Percentiles rank a stretch among this genome's conserved stretches.
Conservation (phyloP, 2,797 vertebrate species). For the Anguilla marmorata region DNA sequence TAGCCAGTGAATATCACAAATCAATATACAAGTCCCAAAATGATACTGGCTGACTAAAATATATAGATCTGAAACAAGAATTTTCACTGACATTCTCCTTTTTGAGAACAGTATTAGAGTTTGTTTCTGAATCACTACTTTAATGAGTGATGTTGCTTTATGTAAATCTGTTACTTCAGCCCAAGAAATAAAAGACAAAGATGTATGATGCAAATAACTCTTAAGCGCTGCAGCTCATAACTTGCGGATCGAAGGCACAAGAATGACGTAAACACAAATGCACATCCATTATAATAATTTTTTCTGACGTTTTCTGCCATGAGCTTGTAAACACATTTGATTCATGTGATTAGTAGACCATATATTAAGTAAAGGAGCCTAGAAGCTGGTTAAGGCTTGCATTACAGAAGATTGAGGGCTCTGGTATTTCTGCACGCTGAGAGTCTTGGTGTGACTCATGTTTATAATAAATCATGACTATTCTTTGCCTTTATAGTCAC, state of each 20-base stretch:
- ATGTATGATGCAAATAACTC: not conserved
- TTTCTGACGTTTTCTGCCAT: not conserved
- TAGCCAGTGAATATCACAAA: not conserved
- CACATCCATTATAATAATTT: not conserved
- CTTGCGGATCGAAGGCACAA: not conserved
- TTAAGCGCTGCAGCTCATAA: not conserved
- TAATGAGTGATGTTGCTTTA: not conserved
- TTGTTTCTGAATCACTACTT: not conserved
- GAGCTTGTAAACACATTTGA: not conserved
- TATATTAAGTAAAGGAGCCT: not conserved
- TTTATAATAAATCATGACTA: not conserved
- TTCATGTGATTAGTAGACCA: constrained; percentile 13
- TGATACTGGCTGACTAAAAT: not conserved
- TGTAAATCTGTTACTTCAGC: not conserved
- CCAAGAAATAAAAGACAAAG: not conserved
- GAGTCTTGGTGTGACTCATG: constrained; percentile 2
- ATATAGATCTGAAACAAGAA: not conserved
- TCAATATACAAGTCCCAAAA: not conserved
- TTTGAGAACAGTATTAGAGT: not conserved
- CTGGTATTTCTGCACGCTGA: not conserved
- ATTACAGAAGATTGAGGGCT: constrained; percentile 1
- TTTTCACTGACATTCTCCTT: not conserved
- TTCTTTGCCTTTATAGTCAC: not conserved
- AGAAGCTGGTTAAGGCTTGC: constrained; percentile 19
- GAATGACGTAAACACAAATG: not conserved